Conservation (phyloP, 2,888 invertebrate species). For the Rhimphoctona megacephalus region DNA sequence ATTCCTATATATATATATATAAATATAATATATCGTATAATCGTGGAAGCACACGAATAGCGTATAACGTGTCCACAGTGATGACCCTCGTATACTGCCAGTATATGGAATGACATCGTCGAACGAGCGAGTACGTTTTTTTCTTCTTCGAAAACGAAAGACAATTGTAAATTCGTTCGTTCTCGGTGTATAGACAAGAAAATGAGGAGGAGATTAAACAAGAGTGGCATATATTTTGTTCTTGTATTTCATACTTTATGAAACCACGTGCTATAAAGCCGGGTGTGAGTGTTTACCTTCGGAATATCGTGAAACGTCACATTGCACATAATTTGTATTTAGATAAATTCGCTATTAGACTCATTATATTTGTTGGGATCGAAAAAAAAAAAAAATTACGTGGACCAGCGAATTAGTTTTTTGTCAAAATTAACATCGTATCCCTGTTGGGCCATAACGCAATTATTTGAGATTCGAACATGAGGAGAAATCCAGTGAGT, state of each 20-base stretch:
- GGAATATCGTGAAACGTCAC: conserved; percentile 17
- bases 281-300: conserved; percentile 8
- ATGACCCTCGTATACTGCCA: conserved; percentile 44
- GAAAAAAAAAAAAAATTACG: neutral
- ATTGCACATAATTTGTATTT: neutral
- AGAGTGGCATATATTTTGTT: conserved; percentile 3
- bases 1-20: conserved; percentile 5
- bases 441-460: neutral
- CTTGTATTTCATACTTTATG: conserved; percentile 28
- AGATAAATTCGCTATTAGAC: neutral
- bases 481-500: neutral
- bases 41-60: neutral
- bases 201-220: conserved; percentile 6
- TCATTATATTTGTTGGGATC: neutral
- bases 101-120: conserved; percentile 61
- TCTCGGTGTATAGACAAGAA: conserved; percentile 9
- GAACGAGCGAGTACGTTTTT: conserved; percentile 32
- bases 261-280: conserved; percentile 15
- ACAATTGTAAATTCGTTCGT: neutral
- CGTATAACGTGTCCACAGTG: conserved; percentile 17
- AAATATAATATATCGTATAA: neutral
- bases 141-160: conserved; percentile 1
- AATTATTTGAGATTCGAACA: neutral
- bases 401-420: neutral
- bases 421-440: neutral